phyloP scores from a whole-genome alignment of 2,888 invertebrate genomes.

The Odontothrips loti region DNA sequence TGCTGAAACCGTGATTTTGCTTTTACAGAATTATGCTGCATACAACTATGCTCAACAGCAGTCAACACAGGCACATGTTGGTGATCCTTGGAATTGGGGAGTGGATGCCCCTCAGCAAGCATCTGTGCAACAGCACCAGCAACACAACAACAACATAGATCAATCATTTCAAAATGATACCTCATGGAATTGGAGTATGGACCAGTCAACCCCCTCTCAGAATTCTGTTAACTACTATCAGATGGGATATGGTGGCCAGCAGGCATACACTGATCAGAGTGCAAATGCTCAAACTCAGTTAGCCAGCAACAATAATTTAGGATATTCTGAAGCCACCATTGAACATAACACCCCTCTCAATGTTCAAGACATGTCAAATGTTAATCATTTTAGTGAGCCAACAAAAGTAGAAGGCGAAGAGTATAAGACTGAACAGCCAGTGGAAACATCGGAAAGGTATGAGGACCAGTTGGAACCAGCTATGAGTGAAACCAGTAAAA shows the following conservation, averaged over 20 bases:
- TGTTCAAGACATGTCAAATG: background rate
- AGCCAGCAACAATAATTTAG: background rate
- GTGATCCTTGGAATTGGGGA: constrained; percentile 38
- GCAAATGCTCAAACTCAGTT: background rate
- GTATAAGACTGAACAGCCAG: constrained; percentile 16
- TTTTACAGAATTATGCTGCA: background rate
- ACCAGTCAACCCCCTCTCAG: constrained; percentile 44
- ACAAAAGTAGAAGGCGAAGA: background rate
- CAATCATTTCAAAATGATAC: constrained; percentile 29
- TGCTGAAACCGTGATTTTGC: background rate
- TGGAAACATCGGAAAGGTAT: background rate
- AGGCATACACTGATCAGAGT: background rate
- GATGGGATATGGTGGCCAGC: background rate
- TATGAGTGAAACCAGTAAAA: constrained; percentile 41
- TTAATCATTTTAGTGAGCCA: constrained; percentile 18
- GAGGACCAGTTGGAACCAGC: background rate
- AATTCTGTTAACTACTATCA: background rate
- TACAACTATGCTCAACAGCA: background rate
- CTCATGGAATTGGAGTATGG: constrained; percentile 61
- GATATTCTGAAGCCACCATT: background rate
- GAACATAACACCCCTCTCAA: background rate
- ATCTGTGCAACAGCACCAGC: constrained; percentile 12
- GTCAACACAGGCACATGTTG: background rate
- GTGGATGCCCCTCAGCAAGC: constrained; percentile 33
- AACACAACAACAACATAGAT: constrained; percentile 32